A percentile compares a stretch with the other conserved stretches of the same genome.
These are phyloP conservation scores for Salminus brasiliensis DNA, from an alignment of 2,113 vertebrate species.

Conservation along the genomic window DNA sequence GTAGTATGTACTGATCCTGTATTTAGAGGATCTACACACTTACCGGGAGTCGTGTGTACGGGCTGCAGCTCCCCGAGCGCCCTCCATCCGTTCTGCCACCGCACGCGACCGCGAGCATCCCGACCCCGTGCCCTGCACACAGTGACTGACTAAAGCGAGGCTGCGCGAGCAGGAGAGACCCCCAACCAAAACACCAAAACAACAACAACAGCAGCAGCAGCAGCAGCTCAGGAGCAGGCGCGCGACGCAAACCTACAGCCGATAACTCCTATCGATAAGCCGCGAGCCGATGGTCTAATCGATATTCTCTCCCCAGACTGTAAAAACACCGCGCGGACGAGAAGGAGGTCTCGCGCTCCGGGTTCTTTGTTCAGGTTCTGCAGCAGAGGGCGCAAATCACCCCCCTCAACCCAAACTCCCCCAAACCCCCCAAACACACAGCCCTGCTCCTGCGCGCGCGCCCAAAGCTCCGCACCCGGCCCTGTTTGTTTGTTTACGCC, in stretches of 20 bases:
- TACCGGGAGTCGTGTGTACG: not conserved
- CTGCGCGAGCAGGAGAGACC: not conserved
- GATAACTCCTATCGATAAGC: too few relatives aligned
- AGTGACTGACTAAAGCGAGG: not conserved
- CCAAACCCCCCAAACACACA: too few relatives aligned
- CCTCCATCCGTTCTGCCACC: not conserved
- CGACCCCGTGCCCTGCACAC: not conserved
- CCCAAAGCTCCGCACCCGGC: not conserved
- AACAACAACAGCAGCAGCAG: not conserved
- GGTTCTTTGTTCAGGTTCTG: not conserved
- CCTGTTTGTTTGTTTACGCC: not conserved
- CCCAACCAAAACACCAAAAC: not conserved
- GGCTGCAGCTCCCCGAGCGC: not conserved
- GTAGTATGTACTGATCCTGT: too few relatives aligned
- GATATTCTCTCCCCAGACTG: not conserved
- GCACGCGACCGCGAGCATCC: not conserved
- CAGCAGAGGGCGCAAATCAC: not conserved
- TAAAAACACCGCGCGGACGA: not conserved
- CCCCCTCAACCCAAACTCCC: too few relatives aligned
- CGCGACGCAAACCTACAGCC: too few relatives aligned
- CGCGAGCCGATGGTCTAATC: too few relatives aligned
- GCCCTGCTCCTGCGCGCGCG: too few relatives aligned
- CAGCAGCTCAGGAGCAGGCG: too few relatives aligned
- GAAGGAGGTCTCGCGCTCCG: not conserved
- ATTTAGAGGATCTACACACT: not conserved